phyloP scores from a whole-genome alignment of 92 coral and sea anemone genomes.

The Epizoanthus illoricatus region DNA sequence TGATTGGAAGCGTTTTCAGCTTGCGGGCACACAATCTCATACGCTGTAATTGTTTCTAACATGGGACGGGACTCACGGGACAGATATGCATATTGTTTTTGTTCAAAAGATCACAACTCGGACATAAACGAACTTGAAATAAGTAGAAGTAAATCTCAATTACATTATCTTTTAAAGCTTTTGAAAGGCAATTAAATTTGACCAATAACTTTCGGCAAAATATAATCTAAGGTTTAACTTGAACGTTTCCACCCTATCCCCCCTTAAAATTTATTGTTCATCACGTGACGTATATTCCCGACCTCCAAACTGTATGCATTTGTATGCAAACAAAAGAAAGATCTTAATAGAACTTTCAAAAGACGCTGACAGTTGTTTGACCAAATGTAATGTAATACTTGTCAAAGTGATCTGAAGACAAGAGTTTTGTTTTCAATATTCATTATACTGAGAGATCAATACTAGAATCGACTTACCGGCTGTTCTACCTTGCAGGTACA shows the following conservation, averaged over 20 bases:
- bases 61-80: background rate
- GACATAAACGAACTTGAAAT: no score
- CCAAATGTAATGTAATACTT: slow-evolving; percentile 9
- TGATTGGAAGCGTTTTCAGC: background rate
- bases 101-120: background rate
- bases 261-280: background rate
- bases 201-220: no score
- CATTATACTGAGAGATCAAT: no score
- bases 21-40: background rate
- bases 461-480: no score
- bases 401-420: background rate
- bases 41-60: background rate
- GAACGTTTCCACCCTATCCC: background rate
- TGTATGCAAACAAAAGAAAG: slow-evolving; percentile 8
- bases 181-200: no score
- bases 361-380: slow-evolving; percentile 10
- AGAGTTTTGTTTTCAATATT: background rate
- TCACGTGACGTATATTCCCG: background rate
- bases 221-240: no score
- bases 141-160: no score
- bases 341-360: slow-evolving; percentile 7
- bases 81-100: background rate
- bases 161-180: no score
- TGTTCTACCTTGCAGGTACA: no score
- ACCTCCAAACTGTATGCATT: background rate